These are phyloP conservation scores for Morelia viridis DNA, from an alignment of 2,797 vertebrate species.

Conservation along the genomic window DNA sequence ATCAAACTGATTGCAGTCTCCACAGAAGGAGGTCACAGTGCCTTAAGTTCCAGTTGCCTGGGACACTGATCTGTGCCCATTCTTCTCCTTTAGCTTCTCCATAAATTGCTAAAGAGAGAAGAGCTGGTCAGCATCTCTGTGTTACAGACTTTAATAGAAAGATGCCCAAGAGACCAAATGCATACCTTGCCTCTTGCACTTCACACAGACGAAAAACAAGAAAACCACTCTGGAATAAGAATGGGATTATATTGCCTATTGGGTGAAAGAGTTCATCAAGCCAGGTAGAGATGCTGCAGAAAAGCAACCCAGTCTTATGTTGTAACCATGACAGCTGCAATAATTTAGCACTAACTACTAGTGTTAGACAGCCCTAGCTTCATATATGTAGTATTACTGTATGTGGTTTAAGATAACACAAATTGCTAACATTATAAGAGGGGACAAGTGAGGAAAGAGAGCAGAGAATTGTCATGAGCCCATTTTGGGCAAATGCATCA, in stretches of 20 bases:
- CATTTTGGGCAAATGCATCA: not conserved
- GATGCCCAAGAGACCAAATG: not conserved
- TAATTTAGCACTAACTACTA: not conserved
- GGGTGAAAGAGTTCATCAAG: not conserved
- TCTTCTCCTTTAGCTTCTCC: not conserved
- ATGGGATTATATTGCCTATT: not conserved
- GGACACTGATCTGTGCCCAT: not conserved
- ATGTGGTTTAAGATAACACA: not conserved
- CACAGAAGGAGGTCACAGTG: not conserved
- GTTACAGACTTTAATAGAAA: not conserved
- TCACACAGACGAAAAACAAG: not conserved
- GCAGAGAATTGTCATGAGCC: not conserved
- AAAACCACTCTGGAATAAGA: not conserved
- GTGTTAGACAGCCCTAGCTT: not conserved
- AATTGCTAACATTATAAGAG: not conserved
- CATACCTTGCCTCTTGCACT: not conserved
- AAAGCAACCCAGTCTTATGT: not conserved
- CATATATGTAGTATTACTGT: not conserved
- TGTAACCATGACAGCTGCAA: not conserved
- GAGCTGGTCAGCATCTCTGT: not conserved
- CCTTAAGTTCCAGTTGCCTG: not conserved
- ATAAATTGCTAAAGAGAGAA: not conserved
- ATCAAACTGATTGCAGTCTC: not conserved
- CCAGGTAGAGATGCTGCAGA: not conserved
- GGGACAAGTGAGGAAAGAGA: not conserved